Evolutionary conservation across 1,140 invertebrate species (phyloP), one percentile per base, ranked within the genome.

Genomic region (Leguminivora glycinivorella): DNA sequence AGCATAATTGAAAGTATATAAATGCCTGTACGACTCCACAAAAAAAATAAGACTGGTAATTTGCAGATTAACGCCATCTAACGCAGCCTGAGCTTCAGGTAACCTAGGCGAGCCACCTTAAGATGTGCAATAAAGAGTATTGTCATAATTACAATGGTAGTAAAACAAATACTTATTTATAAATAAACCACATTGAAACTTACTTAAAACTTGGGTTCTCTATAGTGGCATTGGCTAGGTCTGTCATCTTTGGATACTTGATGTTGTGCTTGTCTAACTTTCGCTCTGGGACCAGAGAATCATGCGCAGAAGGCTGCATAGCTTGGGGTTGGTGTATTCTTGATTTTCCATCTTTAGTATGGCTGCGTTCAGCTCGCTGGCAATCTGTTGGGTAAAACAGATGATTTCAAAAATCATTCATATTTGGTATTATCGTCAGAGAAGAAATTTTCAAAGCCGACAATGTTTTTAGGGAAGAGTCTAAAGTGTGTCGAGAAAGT

Each of bases 231-330:
- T 94, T 95, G 17, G 96, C 95, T 19, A 98, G 91, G 82, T 98
- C 96, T 14, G 95, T 96, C 96, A 99, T 98, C 92, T 97, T 97
- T 1, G 97, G 97, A 87, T 98, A 99, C 88, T 96, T 97, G 1
- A 97, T 95, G 92, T 98, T 98, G 82, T 98, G 98, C 82, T 96
- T 98, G 85, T 98, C 98, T 1, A 99, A 92, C n/a, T n/a, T 87
- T 99, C 97, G 75, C 97, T 96, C 89, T 99, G 98, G 1, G 97
- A 96, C 98, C 98, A 99, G 4, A 98, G 90, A 76, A 99, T 96
- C 84, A 99, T 94, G 88, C 98, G 98, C 4, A 99, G 92, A 1
- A 99, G 92, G 83, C 96, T 98, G 79, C 97, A 98, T 43, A 99
- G 93, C 85, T 98, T 96, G 10, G 96, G 96, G 58, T 96, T 96